Evolutionary conservation across 2,113 vertebrate genomes (phyloP).

Genomic region (Fulica atra): DNA sequence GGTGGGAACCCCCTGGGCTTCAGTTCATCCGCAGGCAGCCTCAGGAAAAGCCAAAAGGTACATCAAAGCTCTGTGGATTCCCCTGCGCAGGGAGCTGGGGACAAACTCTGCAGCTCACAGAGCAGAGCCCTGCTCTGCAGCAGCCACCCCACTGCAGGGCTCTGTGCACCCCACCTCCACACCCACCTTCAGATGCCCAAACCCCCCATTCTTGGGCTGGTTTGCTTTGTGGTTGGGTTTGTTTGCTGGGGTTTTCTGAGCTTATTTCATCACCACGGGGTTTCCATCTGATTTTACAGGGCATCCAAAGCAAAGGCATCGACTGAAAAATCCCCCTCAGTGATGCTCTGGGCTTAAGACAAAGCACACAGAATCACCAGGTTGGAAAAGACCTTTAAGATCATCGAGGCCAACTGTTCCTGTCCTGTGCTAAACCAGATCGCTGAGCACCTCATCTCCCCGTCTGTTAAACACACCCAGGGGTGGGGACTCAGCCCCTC

Average conservation of each 20-base stretch:
- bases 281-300: background rate
- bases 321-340: background rate
- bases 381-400: no score
- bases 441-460: no score
- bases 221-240: background rate
- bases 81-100: background rate
- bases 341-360: background rate
- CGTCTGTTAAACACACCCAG: no score
- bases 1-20: fast-evolving
- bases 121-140: fast-evolving
- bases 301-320: background rate
- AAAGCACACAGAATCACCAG: background rate
- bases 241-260: background rate
- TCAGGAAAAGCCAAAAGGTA: background rate
- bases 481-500: no score
- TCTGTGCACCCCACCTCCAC: background rate
- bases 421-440: no score
- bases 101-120: background rate
- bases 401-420: no score
- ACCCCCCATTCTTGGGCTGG: fast-evolving
- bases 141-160: background rate
- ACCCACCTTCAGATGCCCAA: background rate
- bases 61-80: fast-evolving
- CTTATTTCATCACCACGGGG: background rate
- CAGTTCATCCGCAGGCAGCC: background rate